phyloP scores from a whole-genome alignment of 2,888 invertebrate genomes.

The Sarcophaga carnaria region DNA sequence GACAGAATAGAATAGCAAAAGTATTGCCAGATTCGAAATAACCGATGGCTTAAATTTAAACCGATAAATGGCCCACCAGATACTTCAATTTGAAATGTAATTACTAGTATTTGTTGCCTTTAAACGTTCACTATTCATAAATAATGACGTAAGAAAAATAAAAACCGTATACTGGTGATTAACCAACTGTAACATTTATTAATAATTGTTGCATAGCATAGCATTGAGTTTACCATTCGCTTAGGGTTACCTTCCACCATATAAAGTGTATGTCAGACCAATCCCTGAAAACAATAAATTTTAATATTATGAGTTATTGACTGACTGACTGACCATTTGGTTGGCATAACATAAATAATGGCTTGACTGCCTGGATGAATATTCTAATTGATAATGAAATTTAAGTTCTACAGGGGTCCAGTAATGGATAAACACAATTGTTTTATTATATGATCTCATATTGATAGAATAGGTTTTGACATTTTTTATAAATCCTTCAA shows the following conservation, averaged over 20 bases:
- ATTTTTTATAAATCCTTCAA: constrained; percentile 57
- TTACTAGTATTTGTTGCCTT: neutral
- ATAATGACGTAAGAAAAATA: constrained; percentile 44
- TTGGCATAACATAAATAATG: neutral
- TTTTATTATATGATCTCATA: neutral
- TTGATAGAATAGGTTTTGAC: neutral
- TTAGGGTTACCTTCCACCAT: constrained; percentile 7
- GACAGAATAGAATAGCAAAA: no score
- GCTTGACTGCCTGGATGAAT: constrained; percentile 25
- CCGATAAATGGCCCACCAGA: no score
- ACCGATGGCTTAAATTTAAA: no score
- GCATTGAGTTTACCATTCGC: no score
- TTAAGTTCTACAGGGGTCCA: neutral
- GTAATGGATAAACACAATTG: no score
- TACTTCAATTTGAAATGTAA: no score
- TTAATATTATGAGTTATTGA: constrained; percentile 20
- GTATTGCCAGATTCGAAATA: no score
- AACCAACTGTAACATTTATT: constrained; percentile 32
- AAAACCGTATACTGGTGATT: neutral
- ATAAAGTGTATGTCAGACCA: constrained; percentile 24
- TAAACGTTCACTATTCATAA: constrained; percentile 18
- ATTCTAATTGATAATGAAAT: constrained; percentile 46
- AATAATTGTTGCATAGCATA: no score
- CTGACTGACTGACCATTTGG: neutral
- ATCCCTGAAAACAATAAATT: constrained; percentile 46